Conservation (phyloP, 2,888 invertebrate genomes). For the Megalurothrips usitatus region DNA sequence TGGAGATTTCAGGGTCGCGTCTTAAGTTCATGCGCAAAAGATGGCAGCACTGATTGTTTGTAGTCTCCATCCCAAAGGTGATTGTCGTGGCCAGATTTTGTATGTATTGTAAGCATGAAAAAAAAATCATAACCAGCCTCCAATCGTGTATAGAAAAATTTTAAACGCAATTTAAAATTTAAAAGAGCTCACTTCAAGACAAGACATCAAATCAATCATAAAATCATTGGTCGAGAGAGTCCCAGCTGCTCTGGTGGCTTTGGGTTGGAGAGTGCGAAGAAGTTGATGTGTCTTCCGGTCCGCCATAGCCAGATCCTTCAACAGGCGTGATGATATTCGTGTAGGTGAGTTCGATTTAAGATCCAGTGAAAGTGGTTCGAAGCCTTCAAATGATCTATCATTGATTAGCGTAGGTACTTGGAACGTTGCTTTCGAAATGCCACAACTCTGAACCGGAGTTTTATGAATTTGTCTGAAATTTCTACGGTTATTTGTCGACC, state of each 20-base stretch:
- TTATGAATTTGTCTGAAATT: neutral
- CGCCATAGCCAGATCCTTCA: conserved; percentile 1
- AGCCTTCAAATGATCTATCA: too few species aligned
- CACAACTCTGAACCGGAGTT: neutral
- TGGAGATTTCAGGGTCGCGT: neutral
- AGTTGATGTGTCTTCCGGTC: neutral
- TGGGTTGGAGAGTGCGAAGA: neutral
- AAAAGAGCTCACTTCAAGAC: neutral
- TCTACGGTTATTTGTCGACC: neutral
- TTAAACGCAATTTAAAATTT: neutral
- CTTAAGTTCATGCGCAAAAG: neutral
- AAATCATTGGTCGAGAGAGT: too few species aligned
- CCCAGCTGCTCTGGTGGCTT: neutral
- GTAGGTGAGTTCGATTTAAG: neutral
- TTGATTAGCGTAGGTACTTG: neutral
- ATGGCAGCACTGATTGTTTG: neutral
- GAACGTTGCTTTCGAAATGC: neutral
- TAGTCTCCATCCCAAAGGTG: neutral
- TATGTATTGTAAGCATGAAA: too few species aligned
- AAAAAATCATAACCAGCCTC: neutral
- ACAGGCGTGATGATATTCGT: conserved; percentile 13
- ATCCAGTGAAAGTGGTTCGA: neutral
- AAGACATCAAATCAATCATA: too few species aligned
- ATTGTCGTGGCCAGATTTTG: too few species aligned
- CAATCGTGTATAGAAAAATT: neutral